Evolutionary conservation across 2,888 invertebrate species (phyloP).

Genomic region (Psylliodes chrysocephalus): DNA sequence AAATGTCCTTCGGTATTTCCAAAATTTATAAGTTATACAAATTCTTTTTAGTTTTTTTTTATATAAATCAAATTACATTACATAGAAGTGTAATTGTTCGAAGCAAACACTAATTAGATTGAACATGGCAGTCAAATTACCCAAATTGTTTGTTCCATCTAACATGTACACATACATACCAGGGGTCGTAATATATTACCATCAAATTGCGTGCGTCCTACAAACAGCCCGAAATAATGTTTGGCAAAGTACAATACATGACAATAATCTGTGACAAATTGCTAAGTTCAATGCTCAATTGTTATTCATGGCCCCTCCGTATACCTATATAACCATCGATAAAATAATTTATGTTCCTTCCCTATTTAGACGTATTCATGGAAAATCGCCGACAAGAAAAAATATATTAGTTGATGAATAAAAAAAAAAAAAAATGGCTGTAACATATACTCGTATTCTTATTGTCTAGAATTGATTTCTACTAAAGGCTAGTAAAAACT

Average conservation of each 20-base stretch:
- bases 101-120: conserved; percentile 1
- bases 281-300: conserved; percentile 30
- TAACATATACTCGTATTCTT: no score
- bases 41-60: no score
- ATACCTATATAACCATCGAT: conserved; percentile 3
- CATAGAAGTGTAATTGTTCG: no score
- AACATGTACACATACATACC: conserved; percentile 18
- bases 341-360: conserved; percentile 5
- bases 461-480: no score
- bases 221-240: conserved; percentile 39
- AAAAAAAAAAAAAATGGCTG: no score
- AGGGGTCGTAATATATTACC: conserved; percentile 40
- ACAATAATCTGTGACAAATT: conserved; percentile 60
- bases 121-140: conserved; percentile 5
- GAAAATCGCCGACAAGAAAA: neutral
- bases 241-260: conserved; percentile 55
- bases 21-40: no score
- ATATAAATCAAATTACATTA: no score
- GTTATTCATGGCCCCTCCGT: conserved; percentile 14
- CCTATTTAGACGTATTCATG: neutral
- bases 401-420: no score
- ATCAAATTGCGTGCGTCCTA: conserved; percentile 37
- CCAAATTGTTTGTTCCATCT: conserved; percentile 19
- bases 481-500: no score
- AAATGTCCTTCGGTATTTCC: no score